Evolutionary conservation across 2,797 vertebrate genomes (phyloP).

Genomic region (Oophaga sylvatica): DNA sequence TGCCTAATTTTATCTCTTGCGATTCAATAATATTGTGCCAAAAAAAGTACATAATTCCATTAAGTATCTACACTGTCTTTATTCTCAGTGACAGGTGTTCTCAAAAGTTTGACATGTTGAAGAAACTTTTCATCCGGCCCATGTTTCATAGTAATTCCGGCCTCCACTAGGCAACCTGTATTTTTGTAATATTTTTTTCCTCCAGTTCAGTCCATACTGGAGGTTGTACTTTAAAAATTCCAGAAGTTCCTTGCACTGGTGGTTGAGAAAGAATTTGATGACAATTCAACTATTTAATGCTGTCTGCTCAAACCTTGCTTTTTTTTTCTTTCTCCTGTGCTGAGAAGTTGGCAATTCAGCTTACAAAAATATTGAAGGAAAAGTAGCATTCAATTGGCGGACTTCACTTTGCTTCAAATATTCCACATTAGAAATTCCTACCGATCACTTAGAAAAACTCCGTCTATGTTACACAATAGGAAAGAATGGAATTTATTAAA

Average conservation of each 20-base stretch:
- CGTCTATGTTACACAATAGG: slow-evolving; percentile 47
- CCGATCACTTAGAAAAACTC: slow-evolving; percentile 42
- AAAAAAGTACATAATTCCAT: no score
- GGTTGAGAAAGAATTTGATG: slow-evolving; percentile 62
- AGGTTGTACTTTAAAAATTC: slow-evolving; percentile 30
- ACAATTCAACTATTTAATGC: slow-evolving; percentile 62
- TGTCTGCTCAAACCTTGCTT: slow-evolving; percentile 42
- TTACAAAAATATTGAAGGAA: slow-evolving; percentile 58
- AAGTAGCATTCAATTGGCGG: slow-evolving; percentile 53
- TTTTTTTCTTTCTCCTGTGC: slow-evolving; percentile 36
- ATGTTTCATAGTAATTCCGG: not conserved
- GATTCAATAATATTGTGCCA: no score
- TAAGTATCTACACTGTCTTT: not conserved
- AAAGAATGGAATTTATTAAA: slow-evolving; percentile 58
- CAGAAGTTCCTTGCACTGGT: slow-evolving; percentile 61
- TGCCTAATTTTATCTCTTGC: no score
- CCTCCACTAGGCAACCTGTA: not conserved
- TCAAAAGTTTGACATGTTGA: not conserved
- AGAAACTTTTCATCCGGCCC: not conserved
- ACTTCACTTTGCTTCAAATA: slow-evolving; percentile 45
- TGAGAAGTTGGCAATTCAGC: slow-evolving; percentile 49
- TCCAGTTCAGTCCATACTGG: not conserved
- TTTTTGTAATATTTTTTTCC: not conserved
- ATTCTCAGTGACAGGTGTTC: not conserved
- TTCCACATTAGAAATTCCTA: slow-evolving; percentile 60